phyloP scores from a whole-genome alignment of 2,797 vertebrate species.

The Darevskia nairensis region DNA sequence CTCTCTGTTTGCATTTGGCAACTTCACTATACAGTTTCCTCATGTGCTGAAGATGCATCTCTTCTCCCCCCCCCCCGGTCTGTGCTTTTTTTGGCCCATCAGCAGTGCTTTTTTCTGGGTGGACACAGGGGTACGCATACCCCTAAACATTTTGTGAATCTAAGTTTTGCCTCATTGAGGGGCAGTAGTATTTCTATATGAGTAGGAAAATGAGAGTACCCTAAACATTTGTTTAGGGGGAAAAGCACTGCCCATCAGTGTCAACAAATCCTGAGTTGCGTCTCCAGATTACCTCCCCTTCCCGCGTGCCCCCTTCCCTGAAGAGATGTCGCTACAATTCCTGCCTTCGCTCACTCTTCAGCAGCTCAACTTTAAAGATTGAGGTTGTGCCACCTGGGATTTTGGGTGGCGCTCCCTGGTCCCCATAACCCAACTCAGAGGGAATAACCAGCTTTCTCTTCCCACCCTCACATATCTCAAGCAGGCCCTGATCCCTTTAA shows the following conservation, averaged over 20 bases:
- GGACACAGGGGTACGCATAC: no score
- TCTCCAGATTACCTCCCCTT: not conserved
- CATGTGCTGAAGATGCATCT: no score
- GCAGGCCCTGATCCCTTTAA: constrained; percentile 94
- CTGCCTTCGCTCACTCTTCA: constrained; percentile 86
- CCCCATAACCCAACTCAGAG: constrained; percentile 89
- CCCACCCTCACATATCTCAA: constrained; percentile 94
- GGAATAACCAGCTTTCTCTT: constrained; percentile 94
- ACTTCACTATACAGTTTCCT: no score
- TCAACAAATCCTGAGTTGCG: constrained; percentile 17
- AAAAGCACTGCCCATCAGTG: no score
- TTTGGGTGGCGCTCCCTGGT: constrained; percentile 90
- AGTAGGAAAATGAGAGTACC: no score
- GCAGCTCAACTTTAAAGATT: constrained; percentile 90
- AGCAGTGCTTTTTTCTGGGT: no score
- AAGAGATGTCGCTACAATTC: constrained; percentile 79
- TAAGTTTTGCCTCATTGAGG: no score
- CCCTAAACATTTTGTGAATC: no score
- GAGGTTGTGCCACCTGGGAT: constrained; percentile 93
- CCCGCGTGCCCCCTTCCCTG: not conserved
- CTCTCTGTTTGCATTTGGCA: no score
- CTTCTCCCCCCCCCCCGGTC: not conserved
- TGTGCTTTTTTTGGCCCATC: constrained; percentile 43
- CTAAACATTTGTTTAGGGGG: no score
- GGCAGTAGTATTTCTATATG: no score